These are phyloP conservation scores for Alouatta palliata DNA, from an alignment of 2,113 vertebrate species.

Conservation along the genomic window DNA sequence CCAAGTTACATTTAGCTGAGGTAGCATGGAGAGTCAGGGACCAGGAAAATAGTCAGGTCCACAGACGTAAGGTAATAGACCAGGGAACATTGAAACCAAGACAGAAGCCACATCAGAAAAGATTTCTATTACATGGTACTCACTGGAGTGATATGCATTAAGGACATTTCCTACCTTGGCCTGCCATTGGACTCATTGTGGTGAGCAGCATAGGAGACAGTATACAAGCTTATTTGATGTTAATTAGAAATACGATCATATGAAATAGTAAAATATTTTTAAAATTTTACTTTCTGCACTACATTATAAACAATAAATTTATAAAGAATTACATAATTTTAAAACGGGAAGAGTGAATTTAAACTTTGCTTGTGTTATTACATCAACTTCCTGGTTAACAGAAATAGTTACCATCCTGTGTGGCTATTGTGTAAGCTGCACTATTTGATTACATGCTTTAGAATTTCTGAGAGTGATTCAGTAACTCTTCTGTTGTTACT, in stretches of 20 bases:
- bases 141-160: neutral
- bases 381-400: neutral
- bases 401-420: neutral
- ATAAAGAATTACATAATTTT: slow-evolving; percentile 1
- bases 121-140: neutral
- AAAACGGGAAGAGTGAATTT: slow-evolving; percentile 3
- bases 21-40: neutral
- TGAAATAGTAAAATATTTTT: slow-evolving; percentile 7
- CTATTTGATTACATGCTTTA: neutral
- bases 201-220: neutral
- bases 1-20: neutral
- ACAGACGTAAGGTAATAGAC: neutral
- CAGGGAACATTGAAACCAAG: neutral
- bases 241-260: neutral
- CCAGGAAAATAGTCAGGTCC: neutral
- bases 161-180: neutral
- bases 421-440: neutral
- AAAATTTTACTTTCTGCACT: neutral
- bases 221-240: neutral
- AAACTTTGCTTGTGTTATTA: neutral
- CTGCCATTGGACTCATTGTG: neutral
- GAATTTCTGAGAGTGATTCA: neutral
- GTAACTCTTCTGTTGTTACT: neutral
- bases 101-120: neutral
- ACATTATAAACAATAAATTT: neutral